phyloP scores from a whole-genome alignment of 2,888 invertebrate genomes.

The Torymus tubicola region DNA sequence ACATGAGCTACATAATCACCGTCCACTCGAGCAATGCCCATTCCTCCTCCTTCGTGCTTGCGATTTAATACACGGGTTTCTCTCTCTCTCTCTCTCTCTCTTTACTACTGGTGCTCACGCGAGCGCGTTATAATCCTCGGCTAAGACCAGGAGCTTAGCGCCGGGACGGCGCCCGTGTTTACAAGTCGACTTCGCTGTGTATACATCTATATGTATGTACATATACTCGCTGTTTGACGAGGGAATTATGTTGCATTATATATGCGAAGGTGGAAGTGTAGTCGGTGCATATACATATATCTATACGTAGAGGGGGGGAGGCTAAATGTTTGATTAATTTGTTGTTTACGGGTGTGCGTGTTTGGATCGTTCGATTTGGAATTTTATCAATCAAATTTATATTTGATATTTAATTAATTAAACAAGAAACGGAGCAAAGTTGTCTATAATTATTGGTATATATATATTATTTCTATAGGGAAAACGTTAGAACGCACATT shows the following conservation, averaged over 20 bases:
- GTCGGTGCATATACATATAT: neutral
- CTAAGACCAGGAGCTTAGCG: slow-evolving; percentile 21
- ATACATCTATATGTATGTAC: too few relatives aligned
- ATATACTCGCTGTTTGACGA: slow-evolving; percentile 22
- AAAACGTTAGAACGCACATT: too few relatives aligned
- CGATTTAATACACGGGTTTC: neutral
- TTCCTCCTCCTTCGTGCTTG: neutral
- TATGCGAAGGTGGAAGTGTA: neutral
- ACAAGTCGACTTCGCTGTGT: slow-evolving; percentile 7
- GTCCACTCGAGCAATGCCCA: slow-evolving; percentile 11
- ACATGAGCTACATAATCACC: slow-evolving; percentile 29
- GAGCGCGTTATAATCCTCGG: slow-evolving; percentile 42
- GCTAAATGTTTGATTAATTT: too few relatives aligned
- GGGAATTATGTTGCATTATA: slow-evolving; percentile 14
- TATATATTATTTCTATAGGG: too few relatives aligned
- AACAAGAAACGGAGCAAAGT: too few relatives aligned
- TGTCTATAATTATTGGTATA: too few relatives aligned
- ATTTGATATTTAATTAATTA: too few relatives aligned
- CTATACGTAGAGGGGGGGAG: too few relatives aligned
- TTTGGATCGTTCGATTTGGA: too few relatives aligned
- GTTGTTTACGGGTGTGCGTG: too few relatives aligned
- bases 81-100: neutral
- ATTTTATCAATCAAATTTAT: too few relatives aligned
- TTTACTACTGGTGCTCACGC: neutral
- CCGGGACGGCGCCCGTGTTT: neutral